Percentiles rank a stretch among this genome's conserved stretches.
Conservation (phyloP, 2,113 vertebrate genomes). For the Ondatra zibethicus region DNA sequence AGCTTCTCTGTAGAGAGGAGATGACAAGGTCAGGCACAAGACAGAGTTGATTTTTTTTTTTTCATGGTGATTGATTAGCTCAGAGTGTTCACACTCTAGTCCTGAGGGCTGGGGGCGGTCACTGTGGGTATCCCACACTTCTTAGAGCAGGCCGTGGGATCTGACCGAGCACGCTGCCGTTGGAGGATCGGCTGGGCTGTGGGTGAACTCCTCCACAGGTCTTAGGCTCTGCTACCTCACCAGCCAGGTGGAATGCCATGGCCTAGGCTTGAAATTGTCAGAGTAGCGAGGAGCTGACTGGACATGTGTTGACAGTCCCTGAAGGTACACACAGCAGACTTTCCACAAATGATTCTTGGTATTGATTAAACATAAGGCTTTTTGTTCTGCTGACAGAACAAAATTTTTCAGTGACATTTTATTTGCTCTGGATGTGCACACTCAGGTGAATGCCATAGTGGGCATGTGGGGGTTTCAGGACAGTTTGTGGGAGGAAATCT, state of each 20-base stretch:
- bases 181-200: background rate
- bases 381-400: background rate
- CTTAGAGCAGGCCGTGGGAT: background rate
- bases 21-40: background rate
- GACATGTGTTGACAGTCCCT: background rate
- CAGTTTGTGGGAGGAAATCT: background rate
- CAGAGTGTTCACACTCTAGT: background rate
- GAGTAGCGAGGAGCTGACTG: background rate
- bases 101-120: background rate
- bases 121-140: background rate
- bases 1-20: constrained; percentile 33
- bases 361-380: background rate
- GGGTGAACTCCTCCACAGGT: background rate
- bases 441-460: background rate
- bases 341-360: background rate
- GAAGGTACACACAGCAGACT: background rate
- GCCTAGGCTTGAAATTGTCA: background rate
- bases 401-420: background rate
- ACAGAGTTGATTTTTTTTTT: constrained; percentile 6
- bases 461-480: too few species aligned
- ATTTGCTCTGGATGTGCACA: background rate
- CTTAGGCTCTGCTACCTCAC: background rate
- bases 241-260: background rate
- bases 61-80: constrained; percentile 6
- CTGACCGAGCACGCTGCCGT: background rate